Evolutionary conservation across 2,797 vertebrate genomes (phyloP), one percentile per base, ranked within the genome.

Genomic region (Megalops cyprinoides): DNA sequence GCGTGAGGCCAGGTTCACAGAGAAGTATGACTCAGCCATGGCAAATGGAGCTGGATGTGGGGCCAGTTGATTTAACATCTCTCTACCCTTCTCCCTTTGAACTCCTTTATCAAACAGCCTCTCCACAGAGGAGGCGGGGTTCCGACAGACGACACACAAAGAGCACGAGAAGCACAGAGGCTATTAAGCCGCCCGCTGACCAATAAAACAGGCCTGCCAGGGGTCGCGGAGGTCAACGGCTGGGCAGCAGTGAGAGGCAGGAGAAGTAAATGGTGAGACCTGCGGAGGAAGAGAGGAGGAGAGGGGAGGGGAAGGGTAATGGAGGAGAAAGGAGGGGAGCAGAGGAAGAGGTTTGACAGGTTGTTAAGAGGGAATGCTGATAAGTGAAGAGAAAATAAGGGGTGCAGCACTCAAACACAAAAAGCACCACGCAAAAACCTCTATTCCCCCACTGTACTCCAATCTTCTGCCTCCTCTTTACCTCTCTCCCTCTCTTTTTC

Each of bases 81-180:
- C 28, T 62, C 58, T 31, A 18, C 20, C n/a, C n/a, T 53, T 55
- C 53, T 55, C n/a, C 58, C 58, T 62, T 62, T 31, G 25, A 62
- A 62, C 25, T 31, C 25, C 58, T 62, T 62, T 62, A 31, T 62
- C 58, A 62, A 62, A 62, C 58, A 31, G 25, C 58, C 58, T 62
- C 58, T 62, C 58, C 2, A 14, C 58, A 12, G 25, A n/a, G 53
- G 20, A 28, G 25, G 28, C 9, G 8, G 28, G 58, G 10, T 31
- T 31, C 15, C 25, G n/a, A n/a, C n/a, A n/a, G n/a, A n/a, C n/a
- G n/a, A n/a, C n/a, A n/a, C n/a, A n/a, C n/a, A 31, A 10, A 14
- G 25, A 28, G 12, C 1, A 9, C 15, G 28, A 14, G 34, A 62
- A 62, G 58, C 10, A 62, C 12, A 34, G 28, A 12, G 34, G 58